Base-by-base conservation (phyloP, 2,797 vertebrate genomes). In the Acipenser ruthenus region DNA sequence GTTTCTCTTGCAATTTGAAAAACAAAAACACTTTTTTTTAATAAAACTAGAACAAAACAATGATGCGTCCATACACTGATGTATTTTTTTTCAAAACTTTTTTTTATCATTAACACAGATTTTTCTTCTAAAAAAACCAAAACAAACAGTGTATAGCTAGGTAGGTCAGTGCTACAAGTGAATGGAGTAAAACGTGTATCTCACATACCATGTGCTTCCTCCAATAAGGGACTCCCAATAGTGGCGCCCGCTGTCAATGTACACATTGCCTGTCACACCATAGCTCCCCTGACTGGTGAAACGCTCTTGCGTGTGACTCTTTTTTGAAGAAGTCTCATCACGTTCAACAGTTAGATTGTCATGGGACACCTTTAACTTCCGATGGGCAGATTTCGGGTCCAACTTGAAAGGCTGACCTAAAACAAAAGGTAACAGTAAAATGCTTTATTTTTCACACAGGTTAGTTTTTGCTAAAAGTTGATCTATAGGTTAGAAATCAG, bases 181-280 rank as follows among this genome's bases (percentile, higher is more conserved):
- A 18, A 18, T 18, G 15, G 15, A 55, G 18, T 37, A 37, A 37
- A 37, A 37, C 2, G 23, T 37, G 23, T 37, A 37, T 37, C 23
- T 12, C 49, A 70, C 89, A 47, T 90, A 99, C 97, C 96, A 99
- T 0, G 95, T 97, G 81, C 97, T 99, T 69, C 96, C 96, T 6
- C 95, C 95, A 68, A 98, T 98, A 78, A 98, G 90, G 71, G 95
- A 93, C 76, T 99, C 97, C 97, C 97, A 98, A 82, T 99, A 99
- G 77, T 99, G 97, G 37, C 96, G 90, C 12, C 97, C 97, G 0
- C 95, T 99, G 85, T 99, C 97, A 6, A 99, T 97, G 83, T 94
- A 98, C 65, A 98, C 95, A 0, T 99, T 99, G 68, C 95, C 96
- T 55, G 90, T 92, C 8, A 98, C 91, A 0, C 95, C 96, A 0